phyloP scores from a whole-genome alignment of 2,888 invertebrate species.

The Zhuqinia jingwanae region DNA sequence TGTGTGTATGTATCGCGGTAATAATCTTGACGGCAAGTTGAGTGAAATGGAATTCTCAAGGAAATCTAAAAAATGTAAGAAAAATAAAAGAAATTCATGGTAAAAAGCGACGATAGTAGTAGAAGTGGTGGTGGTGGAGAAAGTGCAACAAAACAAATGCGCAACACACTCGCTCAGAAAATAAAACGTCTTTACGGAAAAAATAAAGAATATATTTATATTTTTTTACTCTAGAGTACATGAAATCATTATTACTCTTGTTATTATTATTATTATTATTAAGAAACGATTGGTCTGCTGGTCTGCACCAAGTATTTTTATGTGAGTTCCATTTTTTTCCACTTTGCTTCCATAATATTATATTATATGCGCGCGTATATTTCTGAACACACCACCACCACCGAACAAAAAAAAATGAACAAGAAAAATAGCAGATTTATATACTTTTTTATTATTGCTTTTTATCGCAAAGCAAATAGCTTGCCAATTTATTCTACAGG shows the following conservation, averaged over 20 bases:
- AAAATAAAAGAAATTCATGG: constrained; percentile 56
- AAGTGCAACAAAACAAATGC: constrained; percentile 66
- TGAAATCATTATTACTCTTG: too few relatives aligned
- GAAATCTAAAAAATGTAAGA: background rate
- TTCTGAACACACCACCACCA: too few relatives aligned
- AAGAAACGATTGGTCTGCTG: constrained; percentile 38
- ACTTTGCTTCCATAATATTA: background rate
- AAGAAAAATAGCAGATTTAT: constrained; percentile 36
- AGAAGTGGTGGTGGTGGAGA: constrained; percentile 3
- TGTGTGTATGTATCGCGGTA: background rate
- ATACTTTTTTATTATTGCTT: constrained; percentile 61
- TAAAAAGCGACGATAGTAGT: background rate
- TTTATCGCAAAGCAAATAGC: constrained; percentile 65
- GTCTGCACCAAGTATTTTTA: background rate
- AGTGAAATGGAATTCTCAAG: constrained; percentile 3
- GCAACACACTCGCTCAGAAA: constrained; percentile 57
- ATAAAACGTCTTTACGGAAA: constrained; percentile 13
- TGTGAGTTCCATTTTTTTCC: constrained; percentile 37
- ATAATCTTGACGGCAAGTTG: background rate
- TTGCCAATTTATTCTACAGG: constrained; percentile 71
- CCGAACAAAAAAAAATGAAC: constrained; percentile 44
- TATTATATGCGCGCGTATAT: constrained; percentile 39
- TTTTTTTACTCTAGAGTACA: too few relatives aligned
- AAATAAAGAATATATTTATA: background rate
- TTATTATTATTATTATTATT: constrained; percentile 40